Evolutionary conservation across 2,888 invertebrate species (phyloP), one percentile per base, ranked within the genome.

Genomic region (Dryobotodes eremita): DNA sequence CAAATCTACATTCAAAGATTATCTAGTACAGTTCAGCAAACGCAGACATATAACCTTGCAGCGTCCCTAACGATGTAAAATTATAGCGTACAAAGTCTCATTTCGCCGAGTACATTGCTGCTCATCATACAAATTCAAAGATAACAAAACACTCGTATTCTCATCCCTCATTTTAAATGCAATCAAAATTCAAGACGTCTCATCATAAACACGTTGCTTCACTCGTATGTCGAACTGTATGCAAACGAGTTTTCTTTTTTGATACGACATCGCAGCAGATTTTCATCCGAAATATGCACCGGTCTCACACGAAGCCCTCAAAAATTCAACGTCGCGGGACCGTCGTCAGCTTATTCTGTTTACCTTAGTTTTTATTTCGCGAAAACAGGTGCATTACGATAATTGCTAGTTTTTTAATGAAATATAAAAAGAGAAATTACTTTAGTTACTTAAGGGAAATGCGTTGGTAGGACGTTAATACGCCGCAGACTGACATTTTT

Each of bases 311-410:
- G 93, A 90, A 90, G 92, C 93, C 84, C 95, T 96, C 95, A 94
- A 95, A 96, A 95, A 96, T 96, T 95, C 95, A 95, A 92, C 95
- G 93, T 93, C 89, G 90, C 91, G 90, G 89, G 88, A 87, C 89
- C 79, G 86, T 83, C 83, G 88, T 87, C 72, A 86, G 77, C 91
- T 76, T 94, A 95, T 95, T 95, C 95, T 92, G 92, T 86, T 86
- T 88, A 85, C 62, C 80, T 81, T 72, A 74, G 64, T 80, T 86
- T 36, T 79, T 77, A 83, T 77, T 80, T 80, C 66, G 46, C 71
- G 68, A 81, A 74, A 83, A 74, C 48, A 71, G 61, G 59, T 79
- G 66, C 84, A 86, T 86, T 89, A 89, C 78, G 72, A 80, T 88
- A 88, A 88, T 86, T 85, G 71, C 61, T 79, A 74, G 70, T 80